Conservation (phyloP, 2,797 vertebrate genomes). For the Neosilurus hyrtlii region DNA sequence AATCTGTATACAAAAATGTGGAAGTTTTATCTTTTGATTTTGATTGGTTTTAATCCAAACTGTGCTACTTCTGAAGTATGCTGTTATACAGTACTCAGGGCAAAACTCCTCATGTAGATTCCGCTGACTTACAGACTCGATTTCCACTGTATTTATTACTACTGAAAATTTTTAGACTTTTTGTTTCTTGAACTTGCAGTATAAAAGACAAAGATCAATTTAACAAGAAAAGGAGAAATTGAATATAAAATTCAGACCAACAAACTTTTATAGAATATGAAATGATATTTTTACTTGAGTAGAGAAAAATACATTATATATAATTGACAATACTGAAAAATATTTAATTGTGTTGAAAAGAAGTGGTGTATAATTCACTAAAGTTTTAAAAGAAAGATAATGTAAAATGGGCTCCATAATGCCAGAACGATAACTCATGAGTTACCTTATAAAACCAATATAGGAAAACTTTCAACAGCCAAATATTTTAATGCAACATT, state of each 20-base stretch:
- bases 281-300: conserved; percentile 42
- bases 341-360: conserved; percentile 11
- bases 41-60: neutral
- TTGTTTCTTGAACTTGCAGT: neutral
- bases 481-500: conserved; percentile 43
- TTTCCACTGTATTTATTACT: neutral
- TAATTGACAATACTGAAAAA: conserved; percentile 12
- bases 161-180: neutral
- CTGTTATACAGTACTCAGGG: neutral
- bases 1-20: neutral
- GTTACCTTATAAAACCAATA: conserved; percentile 18
- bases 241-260: conserved; percentile 8
- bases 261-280: conserved; percentile 5
- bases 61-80: neutral
- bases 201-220: neutral
- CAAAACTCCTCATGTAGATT: too few relatives aligned
- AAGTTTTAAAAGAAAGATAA: neutral
- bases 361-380: conserved; percentile 4
- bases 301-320: conserved; percentile 64
- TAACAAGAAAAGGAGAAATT: neutral
- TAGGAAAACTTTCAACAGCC: conserved; percentile 35
- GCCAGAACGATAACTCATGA: neutral
- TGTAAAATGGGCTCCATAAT: conserved; percentile 11
- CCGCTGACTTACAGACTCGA: neutral
- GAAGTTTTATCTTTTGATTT: neutral